Base-by-base conservation (phyloP, 2,888 invertebrate genomes). In the Chrysina gloriosa region DNA sequence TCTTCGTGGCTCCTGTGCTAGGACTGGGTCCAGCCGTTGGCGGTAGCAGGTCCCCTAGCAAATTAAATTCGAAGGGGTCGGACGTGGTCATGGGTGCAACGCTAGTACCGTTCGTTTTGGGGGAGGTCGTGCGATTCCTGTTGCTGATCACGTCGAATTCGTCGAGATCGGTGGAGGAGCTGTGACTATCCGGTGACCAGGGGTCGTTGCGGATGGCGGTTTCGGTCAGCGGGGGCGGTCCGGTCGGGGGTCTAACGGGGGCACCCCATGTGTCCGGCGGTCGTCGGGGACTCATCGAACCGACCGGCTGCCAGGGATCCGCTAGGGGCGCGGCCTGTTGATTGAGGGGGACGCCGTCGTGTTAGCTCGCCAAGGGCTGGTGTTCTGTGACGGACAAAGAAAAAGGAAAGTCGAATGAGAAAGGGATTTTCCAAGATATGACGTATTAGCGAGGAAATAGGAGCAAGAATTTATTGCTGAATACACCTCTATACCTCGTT, bases 131-230 rank as follows among this genome's bases (percentile, higher is more conserved):
- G 31, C 77, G 74, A 78, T 89, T 89, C 69, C 95, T 88, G 85
- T 94, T 94, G 69, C 92, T 92, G 73, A 95, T 90, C 71, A 92
- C 88, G 83, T 95, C 95, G 84, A 95, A 95, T 81, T 95, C 95
- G 82, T 95, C 94, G 80, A 95, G 86, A 82, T 94, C 94, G 3
- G 89, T 88, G 1, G 88, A 85, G 2, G 90, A 80, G 71, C 77
- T 74, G 70, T 80, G 82, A 70, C 82, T 83, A 23, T 78, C 75
- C 0, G 84, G 84, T 25, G 86, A 85, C 87, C 87, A 87, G 3
- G 87, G 87, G 77, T 87, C 87, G 50, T 76, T 74, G 48, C 80
- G 80, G 9, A 73, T 73, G n/a, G 73, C 71, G n/a, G 74, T 71
- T 52, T 73, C 72, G 16, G 70, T 69, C 61, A 77, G 75, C 45